A percentile compares a stretch with the other conserved stretches of the same genome.
Evolutionary conservation across 2,888 invertebrate species (phyloP).

Genomic region (Leptinotarsa peninsularis): DNA sequence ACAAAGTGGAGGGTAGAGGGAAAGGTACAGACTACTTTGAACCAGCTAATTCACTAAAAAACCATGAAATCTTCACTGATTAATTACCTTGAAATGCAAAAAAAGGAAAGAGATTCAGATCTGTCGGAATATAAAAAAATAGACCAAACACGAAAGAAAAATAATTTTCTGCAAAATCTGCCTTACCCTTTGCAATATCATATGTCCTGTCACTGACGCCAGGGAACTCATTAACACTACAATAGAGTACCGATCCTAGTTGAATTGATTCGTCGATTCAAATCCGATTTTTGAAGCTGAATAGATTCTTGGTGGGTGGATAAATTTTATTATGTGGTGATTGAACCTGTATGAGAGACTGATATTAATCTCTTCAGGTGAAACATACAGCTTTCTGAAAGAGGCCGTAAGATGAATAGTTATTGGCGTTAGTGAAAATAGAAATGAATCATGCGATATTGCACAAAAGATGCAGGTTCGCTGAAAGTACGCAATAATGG

Average conservation of each 20-base stretch:
- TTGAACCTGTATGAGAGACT: constrained; percentile 50
- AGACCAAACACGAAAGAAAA: background rate
- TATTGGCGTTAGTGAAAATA: constrained; percentile 50
- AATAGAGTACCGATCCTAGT: constrained; percentile 50
- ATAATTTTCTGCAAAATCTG: background rate
- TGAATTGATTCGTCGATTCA: constrained; percentile 48
- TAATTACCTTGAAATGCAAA: too few relatives aligned
- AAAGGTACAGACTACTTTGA: too few relatives aligned
- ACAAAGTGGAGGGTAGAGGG: too few relatives aligned
- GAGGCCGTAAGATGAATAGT: constrained; percentile 49
- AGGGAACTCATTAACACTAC: constrained; percentile 49
- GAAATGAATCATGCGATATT: constrained; percentile 49
- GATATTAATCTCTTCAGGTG: constrained; percentile 50
- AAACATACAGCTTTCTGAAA: constrained; percentile 46
- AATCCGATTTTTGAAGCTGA: constrained; percentile 37
- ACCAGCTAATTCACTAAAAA: too few relatives aligned
- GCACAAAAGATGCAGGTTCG: constrained; percentile 45
- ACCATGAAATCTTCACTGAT: too few relatives aligned
- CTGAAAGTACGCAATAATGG: constrained; percentile 27
- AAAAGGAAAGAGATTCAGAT: too few relatives aligned
- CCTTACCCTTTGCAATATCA: background rate
- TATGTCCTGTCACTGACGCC: constrained; percentile 27
- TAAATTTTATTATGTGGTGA: constrained; percentile 53
- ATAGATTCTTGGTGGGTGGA: constrained; percentile 34
- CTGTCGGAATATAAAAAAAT: too few relatives aligned